Percentiles rank a stretch among this genome's conserved stretches.
phyloP scores from a whole-genome alignment of 2,113 vertebrate species.

The Orthonyx spaldingii region DNA sequence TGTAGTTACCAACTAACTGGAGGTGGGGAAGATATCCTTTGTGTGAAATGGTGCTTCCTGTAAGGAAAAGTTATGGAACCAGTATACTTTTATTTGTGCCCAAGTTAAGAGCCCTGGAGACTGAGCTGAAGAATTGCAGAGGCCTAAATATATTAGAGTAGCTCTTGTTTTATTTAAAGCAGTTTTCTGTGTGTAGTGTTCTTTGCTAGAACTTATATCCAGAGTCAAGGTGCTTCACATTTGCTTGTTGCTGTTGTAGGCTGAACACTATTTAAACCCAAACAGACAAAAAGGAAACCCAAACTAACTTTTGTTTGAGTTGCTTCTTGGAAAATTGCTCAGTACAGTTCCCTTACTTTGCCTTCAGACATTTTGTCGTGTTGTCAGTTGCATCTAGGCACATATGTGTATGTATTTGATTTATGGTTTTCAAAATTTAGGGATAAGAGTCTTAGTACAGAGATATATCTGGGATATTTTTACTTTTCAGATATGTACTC shows the following conservation, averaged over 20 bases:
- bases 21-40: rapidly evolving
- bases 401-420: rapidly evolving
- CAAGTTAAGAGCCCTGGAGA: not conserved
- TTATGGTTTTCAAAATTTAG: not conserved
- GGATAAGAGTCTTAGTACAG: not conserved
- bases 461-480: not conserved
- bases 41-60: not conserved
- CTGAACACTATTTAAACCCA: not conserved
- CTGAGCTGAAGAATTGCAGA: not conserved
- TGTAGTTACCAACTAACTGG: not conserved
- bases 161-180: not conserved
- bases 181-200: not conserved
- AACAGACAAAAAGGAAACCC: not conserved
- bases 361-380: not conserved
- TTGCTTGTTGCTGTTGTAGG: not conserved
- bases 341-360: not conserved
- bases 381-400: not conserved
- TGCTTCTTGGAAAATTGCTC: not conserved
- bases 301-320: not conserved
- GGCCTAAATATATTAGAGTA: not conserved
- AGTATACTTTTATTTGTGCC: not conserved
- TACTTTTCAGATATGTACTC: not conserved
- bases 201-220: not conserved
- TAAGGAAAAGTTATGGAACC: not conserved
- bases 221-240: not conserved